Percentiles rank a stretch among this genome's conserved stretches.
phyloP scores from a whole-genome alignment of 2,113 vertebrate genomes.

The Cololabis saira region DNA sequence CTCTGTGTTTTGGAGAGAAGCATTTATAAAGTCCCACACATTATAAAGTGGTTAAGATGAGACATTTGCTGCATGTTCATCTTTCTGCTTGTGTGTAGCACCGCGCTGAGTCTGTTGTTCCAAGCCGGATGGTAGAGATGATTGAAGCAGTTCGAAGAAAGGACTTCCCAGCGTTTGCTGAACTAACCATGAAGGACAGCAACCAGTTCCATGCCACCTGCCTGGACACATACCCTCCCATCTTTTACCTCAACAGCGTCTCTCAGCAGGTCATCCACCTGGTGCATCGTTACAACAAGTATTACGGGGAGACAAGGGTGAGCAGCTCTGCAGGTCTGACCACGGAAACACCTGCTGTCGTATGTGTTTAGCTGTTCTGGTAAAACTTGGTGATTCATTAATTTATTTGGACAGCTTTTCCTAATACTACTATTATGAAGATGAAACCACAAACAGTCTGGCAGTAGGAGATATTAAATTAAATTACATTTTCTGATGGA shows the following conservation, averaged over 20 bases:
- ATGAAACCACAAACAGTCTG: background rate
- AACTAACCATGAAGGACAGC: conserved; percentile 95
- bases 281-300: conserved; percentile 88
- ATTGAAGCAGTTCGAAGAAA: conserved; percentile 76
- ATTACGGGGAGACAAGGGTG: conserved; percentile 86
- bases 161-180: conserved; percentile 89
- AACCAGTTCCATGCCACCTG: conserved; percentile 98
- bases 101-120: conserved; percentile 87
- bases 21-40: background rate
- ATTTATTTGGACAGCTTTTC: too few relatives aligned
- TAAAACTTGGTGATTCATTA: background rate
- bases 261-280: conserved; percentile 87
- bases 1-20: background rate
- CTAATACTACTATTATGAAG: background rate
- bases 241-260: conserved; percentile 91
- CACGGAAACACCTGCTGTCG: background rate
- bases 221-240: conserved; percentile 95
- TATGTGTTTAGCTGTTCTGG: background rate
- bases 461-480: background rate
- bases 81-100: conserved; percentile 76
- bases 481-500: background rate
- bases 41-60: background rate
- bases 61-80: background rate
- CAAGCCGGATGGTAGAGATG: conserved; percentile 87
- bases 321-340: conserved; percentile 10